A percentile compares a stretch with the other conserved stretches of the same genome.
Evolutionary conservation across 1,140 invertebrate genomes (phyloP).

Genomic region (Hypothenemus hampei): DNA sequence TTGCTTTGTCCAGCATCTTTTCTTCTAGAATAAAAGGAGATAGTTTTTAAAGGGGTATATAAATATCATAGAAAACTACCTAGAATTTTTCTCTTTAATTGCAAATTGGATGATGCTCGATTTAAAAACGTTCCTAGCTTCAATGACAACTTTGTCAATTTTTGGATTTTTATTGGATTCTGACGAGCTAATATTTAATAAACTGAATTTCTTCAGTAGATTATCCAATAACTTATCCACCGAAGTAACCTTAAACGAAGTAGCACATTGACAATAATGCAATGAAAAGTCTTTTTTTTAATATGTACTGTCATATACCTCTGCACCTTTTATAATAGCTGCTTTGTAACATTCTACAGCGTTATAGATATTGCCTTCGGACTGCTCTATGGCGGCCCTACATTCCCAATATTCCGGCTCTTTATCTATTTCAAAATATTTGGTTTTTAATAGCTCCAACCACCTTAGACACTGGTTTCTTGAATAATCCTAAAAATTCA

Average conservation of each 20-base stretch:
- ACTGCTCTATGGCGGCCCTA: constrained; percentile 51
- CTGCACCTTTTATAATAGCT: constrained; percentile 51
- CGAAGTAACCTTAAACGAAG: constrained; percentile 44
- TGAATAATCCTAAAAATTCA: constrained; percentile 41
- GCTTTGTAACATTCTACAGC: constrained; percentile 54
- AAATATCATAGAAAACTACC: neutral
- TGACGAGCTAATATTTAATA: constrained; percentile 50
- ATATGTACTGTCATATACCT: constrained; percentile 41
- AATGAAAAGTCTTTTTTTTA: constrained; percentile 12
- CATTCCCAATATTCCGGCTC: constrained; percentile 55
- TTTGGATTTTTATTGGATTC: neutral
- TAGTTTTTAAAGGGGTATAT: neutral
- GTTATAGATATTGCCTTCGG: constrained; percentile 48
- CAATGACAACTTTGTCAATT: constrained; percentile 36
- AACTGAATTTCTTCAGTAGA: constrained; percentile 54
- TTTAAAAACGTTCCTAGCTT: constrained; percentile 54
- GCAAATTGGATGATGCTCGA: constrained; percentile 55
- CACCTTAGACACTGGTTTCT: constrained; percentile 51
- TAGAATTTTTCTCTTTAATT: constrained; percentile 23
- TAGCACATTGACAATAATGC: constrained; percentile 1
- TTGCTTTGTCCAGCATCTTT: constrained; percentile 5
- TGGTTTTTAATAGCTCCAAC: constrained; percentile 48
- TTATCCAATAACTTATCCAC: constrained; percentile 51
- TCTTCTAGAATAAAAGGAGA: constrained; percentile 17
- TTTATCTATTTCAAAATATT: constrained; percentile 43